A percentile compares a stretch with the other conserved stretches of the same genome.
Conservation (phyloP, 2,113 vertebrate species). For the Microcebus jonahi region DNA sequence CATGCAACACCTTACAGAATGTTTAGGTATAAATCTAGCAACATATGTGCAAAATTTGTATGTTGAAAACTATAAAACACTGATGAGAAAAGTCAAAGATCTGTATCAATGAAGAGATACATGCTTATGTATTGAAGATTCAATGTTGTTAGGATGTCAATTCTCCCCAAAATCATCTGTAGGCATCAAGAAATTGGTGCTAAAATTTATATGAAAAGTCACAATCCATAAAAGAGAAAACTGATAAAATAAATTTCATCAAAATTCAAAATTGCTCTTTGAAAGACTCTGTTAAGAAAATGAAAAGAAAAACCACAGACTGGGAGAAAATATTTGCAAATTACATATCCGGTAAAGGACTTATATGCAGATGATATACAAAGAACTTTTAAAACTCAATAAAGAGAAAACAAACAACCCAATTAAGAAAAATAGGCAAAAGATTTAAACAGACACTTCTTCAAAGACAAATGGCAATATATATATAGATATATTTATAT, state of each 20-base stretch:
- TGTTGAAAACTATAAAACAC: neutral
- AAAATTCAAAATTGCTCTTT: neutral
- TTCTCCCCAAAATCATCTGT: neutral
- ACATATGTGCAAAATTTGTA: neutral
- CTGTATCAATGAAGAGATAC: neutral
- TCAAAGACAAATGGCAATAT: neutral
- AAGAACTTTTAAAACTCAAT: neutral
- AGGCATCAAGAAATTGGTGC: neutral
- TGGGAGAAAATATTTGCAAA: neutral
- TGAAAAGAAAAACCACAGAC: neutral
- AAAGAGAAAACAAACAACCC: neutral
- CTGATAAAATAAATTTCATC: neutral
- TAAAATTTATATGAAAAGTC: neutral
- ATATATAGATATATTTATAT: too few species aligned
- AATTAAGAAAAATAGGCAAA: neutral
- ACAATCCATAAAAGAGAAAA: neutral
- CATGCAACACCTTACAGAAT: neutral
- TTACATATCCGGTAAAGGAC: too few species aligned
- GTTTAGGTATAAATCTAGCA: neutral
- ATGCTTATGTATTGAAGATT: neutral
- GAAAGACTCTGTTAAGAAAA: neutral
- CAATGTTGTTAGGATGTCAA: neutral
- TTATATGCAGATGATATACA: neutral
- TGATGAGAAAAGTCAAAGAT: neutral
- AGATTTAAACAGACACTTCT: neutral